phyloP scores from a whole-genome alignment of 2,888 invertebrate species.

The Sarcophaga rosellei region DNA sequence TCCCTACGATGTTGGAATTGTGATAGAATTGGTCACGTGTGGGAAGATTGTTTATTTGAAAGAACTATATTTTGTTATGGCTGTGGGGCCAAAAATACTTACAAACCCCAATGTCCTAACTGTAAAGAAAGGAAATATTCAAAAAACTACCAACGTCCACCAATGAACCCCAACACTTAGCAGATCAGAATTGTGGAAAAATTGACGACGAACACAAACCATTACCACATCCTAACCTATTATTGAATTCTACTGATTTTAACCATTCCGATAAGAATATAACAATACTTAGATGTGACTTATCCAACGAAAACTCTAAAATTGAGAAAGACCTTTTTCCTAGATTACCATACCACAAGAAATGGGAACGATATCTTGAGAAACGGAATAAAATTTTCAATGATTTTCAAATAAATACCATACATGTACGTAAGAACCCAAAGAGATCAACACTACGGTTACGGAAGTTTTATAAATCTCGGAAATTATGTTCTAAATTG shows the following conservation, averaged over 20 bases:
- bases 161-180: not conserved
- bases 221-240: too few species aligned
- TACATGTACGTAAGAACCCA: not conserved
- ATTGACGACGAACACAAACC: not conserved
- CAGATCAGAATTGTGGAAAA: not conserved
- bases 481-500: not conserved
- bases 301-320: too few species aligned
- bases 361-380: not conserved
- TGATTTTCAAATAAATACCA: not conserved
- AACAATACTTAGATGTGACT: too few species aligned
- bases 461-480: not conserved
- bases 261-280: not conserved
- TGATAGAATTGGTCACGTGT: not conserved
- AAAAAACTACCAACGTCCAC: constrained; percentile 25
- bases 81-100: constrained; percentile 14
- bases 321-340: too few species aligned
- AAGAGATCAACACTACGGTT: constrained; percentile 17
- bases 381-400: constrained; percentile 19
- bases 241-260: not conserved
- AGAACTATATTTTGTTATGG: constrained; percentile 40
- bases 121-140: not conserved
- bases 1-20: constrained; percentile 32
- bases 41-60: constrained; percentile 3
- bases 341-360: not conserved
- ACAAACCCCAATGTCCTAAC: constrained; percentile 34